These are phyloP conservation scores for Passer montanus DNA, from an alignment of 2,113 vertebrate genomes.

Conservation along the genomic window DNA sequence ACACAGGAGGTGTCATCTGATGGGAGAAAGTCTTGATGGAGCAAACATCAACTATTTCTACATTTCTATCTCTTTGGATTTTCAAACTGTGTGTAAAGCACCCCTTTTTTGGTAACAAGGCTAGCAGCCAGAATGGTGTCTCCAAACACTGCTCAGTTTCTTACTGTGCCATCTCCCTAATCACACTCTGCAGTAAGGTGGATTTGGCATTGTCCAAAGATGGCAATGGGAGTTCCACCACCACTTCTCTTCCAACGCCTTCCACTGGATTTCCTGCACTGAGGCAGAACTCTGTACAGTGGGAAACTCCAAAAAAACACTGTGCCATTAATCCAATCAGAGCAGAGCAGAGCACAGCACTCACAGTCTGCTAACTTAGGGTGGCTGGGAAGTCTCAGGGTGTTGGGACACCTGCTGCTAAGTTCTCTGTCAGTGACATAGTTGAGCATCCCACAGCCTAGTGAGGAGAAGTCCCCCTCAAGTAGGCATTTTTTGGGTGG, in stretches of 20 bases:
- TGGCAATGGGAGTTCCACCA: background rate
- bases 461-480: background rate
- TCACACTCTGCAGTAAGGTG: background rate
- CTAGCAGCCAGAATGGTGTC: background rate
- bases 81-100: background rate
- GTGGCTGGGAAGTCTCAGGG: background rate
- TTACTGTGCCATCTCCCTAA: accelerated
- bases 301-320: background rate
- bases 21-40: background rate
- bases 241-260: background rate
- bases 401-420: background rate
- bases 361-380: background rate
- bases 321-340: background rate
- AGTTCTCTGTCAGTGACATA: background rate
- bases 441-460: accelerated
- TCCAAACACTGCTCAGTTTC: background rate
- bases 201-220: background rate
- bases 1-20: accelerated
- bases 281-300: background rate
- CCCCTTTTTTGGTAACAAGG: background rate
- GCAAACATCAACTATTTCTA: background rate
- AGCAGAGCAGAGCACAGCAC: background rate
- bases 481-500: accelerated
- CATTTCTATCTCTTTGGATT: background rate
- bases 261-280: background rate